Conservation (phyloP, 2,113 vertebrate species). For the Thamnophis sirtalis region DNA sequence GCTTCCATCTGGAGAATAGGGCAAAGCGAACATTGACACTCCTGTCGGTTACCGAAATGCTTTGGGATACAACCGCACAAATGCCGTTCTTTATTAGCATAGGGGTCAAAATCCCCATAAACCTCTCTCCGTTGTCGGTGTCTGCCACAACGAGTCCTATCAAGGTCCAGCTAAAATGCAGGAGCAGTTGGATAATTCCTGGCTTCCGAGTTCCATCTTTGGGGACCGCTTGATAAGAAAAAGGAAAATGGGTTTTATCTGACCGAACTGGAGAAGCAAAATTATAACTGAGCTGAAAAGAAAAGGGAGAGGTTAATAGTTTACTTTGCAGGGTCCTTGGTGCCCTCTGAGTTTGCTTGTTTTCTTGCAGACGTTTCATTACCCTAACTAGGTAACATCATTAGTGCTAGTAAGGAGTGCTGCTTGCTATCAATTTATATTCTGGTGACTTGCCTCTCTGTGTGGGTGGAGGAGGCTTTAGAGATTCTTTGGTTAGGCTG, state of each 20-base stretch:
- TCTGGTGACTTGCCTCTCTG: too few relatives aligned
- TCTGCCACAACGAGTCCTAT: not conserved
- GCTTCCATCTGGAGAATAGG: not conserved
- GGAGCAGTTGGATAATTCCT: not conserved
- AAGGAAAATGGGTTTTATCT: not conserved
- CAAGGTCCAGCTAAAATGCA: not conserved
- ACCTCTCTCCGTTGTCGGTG: not conserved
- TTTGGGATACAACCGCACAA: not conserved
- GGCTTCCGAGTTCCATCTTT: not conserved
- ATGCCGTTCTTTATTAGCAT: not conserved
- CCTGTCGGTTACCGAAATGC: not conserved
- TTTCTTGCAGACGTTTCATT: too few relatives aligned
- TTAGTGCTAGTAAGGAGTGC: too few relatives aligned
- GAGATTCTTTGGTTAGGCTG: too few relatives aligned
- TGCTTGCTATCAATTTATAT: too few relatives aligned
- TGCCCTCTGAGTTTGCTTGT: too few relatives aligned
- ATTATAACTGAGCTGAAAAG: not conserved
- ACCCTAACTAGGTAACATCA: too few relatives aligned
- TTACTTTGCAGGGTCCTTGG: not conserved
- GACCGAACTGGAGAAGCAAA: not conserved
- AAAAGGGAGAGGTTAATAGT: not conserved
- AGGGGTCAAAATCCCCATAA: not conserved
- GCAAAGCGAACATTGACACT: not conserved
- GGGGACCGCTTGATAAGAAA: not conserved
- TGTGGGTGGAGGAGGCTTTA: too few relatives aligned